phyloP scores from a whole-genome alignment of 92 coral and sea anemone genomes.

The Umimayanthus chanpuru region DNA sequence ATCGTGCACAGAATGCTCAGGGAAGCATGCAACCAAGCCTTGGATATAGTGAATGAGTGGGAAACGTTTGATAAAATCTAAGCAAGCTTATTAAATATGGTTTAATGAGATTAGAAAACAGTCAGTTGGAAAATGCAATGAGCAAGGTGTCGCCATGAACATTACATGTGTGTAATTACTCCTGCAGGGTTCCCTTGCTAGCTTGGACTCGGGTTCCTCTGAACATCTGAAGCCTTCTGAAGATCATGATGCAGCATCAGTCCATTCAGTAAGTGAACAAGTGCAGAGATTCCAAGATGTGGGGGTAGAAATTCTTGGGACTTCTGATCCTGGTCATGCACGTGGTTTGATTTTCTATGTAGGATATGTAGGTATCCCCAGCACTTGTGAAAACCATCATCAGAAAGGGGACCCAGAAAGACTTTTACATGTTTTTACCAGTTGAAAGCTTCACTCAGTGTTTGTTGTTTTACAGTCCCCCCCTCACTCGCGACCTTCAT shows the following conservation, averaged over 20 bases:
- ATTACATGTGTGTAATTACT: not conserved
- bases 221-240: slow-evolving; percentile 55
- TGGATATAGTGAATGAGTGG: too few relatives aligned
- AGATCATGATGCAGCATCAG: slow-evolving; percentile 49
- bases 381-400: too few relatives aligned
- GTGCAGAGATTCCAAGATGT: too few relatives aligned
- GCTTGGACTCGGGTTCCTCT: slow-evolving; percentile 25
- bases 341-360: too few relatives aligned
- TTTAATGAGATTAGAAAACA: too few relatives aligned
- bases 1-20: too few relatives aligned
- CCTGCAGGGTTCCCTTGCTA: slow-evolving; percentile 12
- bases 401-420: not conserved
- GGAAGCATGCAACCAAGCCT: too few relatives aligned
- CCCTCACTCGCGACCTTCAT: slow-evolving; percentile 72
- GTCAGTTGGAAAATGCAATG: not conserved
- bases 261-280: slow-evolving; percentile 26
- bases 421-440: not conserved
- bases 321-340: too few relatives aligned
- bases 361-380: too few relatives aligned
- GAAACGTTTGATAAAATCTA: too few relatives aligned
- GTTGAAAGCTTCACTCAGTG: not conserved
- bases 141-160: not conserved
- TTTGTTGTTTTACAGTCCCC: slow-evolving; percentile 49
- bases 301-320: too few relatives aligned
- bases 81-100: too few relatives aligned